Evolutionary conservation across 2,888 invertebrate genomes (phyloP).

Genomic region (Spicauda simplicius): DNA sequence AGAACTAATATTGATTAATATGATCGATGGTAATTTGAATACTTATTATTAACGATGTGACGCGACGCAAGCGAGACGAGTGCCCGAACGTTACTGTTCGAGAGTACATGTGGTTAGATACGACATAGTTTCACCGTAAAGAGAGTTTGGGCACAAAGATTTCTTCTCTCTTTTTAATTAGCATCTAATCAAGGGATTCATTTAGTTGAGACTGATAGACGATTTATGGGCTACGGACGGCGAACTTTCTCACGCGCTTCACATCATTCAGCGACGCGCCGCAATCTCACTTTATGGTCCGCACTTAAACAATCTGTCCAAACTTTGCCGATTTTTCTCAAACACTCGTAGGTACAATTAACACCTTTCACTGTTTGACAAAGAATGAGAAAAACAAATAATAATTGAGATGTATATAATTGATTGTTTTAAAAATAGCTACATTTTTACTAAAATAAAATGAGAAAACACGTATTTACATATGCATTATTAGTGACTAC

Average conservation of each 20-base stretch:
- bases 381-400: too few species aligned
- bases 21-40: conserved; percentile 60
- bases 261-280: conserved; percentile 56
- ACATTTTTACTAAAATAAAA: too few species aligned
- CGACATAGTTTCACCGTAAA: conserved; percentile 59
- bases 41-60: conserved; percentile 57
- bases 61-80: conserved; percentile 55
- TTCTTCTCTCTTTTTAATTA: conserved; percentile 72
- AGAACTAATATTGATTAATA: conserved; percentile 66
- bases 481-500: too few species aligned
- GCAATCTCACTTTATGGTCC: conserved; percentile 55
- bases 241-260: conserved; percentile 72
- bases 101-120: conserved; percentile 49
- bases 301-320: too few species aligned
- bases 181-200: conserved; percentile 72
- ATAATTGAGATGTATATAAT: too few species aligned
- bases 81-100: conserved; percentile 40
- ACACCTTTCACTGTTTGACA: too few species aligned
- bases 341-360: too few species aligned
- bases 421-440: too few species aligned
- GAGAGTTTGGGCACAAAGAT: conserved; percentile 57
- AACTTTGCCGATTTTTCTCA: too few species aligned
- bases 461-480: too few species aligned
- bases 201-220: conserved; percentile 66
- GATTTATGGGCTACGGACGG: conserved; percentile 63